phyloP scores from a whole-genome alignment of 1,140 invertebrate genomes.

The Papilio glaucus region DNA sequence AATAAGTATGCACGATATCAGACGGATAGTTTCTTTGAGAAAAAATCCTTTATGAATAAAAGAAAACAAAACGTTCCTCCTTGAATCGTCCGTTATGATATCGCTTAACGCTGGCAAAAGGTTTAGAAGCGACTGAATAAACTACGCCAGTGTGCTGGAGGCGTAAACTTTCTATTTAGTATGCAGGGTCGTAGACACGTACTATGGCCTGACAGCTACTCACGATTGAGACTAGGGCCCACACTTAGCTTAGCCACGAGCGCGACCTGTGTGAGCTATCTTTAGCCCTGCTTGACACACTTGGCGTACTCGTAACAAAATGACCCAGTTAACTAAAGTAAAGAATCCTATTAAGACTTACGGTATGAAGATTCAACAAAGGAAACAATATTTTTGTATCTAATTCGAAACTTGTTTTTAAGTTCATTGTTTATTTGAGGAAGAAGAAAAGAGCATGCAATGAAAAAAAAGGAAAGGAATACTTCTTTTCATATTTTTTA shows the following conservation, averaged over 20 bases:
- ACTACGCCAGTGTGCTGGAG: background rate
- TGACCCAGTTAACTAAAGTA: conserved; percentile 31
- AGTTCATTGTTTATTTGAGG: background rate
- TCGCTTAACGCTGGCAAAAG: background rate
- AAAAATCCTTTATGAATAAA: background rate
- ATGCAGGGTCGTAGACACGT: conserved; percentile 18
- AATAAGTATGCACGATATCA: conserved; percentile 11
- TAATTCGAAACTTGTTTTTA: no score
- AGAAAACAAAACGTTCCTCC: conserved; percentile 21
- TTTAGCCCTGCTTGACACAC: conserved; percentile 22
- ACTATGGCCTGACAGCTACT: background rate
- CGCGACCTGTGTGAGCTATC: conserved; percentile 27
- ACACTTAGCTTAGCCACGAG: conserved; percentile 16
- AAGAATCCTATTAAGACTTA: conserved; percentile 16
- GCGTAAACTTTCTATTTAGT: conserved; percentile 4
- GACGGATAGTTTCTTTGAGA: background rate
- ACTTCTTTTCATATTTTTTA: no score
- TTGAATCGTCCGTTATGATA: background rate
- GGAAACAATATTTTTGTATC: background rate
- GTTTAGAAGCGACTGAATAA: background rate
- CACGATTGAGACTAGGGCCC: background rate
- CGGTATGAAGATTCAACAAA: conserved; percentile 5
- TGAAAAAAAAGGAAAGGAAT: no score
- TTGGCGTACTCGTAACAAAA: conserved; percentile 26
- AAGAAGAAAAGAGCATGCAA: no score